These are phyloP conservation scores for Eulemur macaco DNA, from an alignment of 2,113 vertebrate species.

Conservation along the genomic window DNA sequence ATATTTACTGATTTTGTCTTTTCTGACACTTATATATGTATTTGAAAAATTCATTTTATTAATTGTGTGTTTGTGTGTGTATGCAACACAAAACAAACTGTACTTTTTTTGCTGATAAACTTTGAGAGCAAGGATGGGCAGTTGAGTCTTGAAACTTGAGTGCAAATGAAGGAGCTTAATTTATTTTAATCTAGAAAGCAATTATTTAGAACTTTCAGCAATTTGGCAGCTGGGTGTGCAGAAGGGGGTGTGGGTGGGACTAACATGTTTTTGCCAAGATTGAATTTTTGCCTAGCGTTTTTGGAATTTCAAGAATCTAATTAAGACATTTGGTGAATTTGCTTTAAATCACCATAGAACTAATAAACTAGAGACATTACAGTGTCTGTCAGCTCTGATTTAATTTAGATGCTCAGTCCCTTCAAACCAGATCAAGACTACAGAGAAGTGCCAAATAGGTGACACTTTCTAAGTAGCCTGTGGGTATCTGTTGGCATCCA, in stretches of 20 bases:
- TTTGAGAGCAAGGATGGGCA: constrained; percentile 4
- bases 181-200: constrained; percentile 65
- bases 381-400: constrained; percentile 41
- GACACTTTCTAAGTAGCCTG: neutral
- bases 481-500: neutral
- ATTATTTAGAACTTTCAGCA: constrained; percentile 64
- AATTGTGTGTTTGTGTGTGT: neutral
- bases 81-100: neutral
- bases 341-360: constrained; percentile 33
- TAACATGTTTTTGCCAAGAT: constrained; percentile 70
- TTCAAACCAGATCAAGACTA: constrained; percentile 48
- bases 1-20: constrained; percentile 41
- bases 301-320: constrained; percentile 69
- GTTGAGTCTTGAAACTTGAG: constrained; percentile 56
- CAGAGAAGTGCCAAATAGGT: neutral
- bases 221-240: constrained; percentile 68
- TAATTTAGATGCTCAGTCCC: constrained; percentile 31
- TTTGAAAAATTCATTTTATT: constrained; percentile 1
- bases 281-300: constrained; percentile 63
- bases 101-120: constrained; percentile 33
- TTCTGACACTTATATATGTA: neutral
- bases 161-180: constrained; percentile 56
- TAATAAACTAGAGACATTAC: constrained; percentile 49
- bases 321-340: constrained; percentile 66
- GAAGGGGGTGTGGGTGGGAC: constrained; percentile 60